Base-by-base conservation (phyloP, 2,797 vertebrate species). In the Vireo griseus region DNA sequence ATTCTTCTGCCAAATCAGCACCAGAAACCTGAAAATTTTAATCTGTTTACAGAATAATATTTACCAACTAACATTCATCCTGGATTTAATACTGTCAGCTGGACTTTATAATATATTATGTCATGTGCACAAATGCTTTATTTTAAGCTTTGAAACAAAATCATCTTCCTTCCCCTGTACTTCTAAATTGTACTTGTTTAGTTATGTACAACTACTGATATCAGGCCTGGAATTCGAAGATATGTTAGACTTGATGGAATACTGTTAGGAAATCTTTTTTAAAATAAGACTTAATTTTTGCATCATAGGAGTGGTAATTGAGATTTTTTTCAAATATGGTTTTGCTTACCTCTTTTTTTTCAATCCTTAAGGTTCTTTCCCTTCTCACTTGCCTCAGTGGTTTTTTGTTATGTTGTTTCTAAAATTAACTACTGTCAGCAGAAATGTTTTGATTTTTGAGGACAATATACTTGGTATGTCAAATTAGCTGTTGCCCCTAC, bases 111-210 rank as follows among this genome's bases (percentile, higher is more conserved):
- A 66, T 67, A 17, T 22, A 16, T 76, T 75, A 54, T 11, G 5
- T 35, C 26, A 40, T 29, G 35, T 83, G n/a, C 20, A 82, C 24
- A 78, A 83, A 59, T 69, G 20, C 12, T 71, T 55, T 73, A 66
- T 75, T 86, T 86, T 65, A 58, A 78, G 54, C 44, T 86, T 86
- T 91, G 73, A 63, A 87, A 91, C 22, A 94, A 87, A 87, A 58
- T 72, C 10, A 31, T 33, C 9, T 77, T 87, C 16, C 28, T 80
- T 74, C 18, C 74, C 19, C 31, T 59, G 13, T 51, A 58, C 44
- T 89, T 87, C 9, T 28, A 16, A 68, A 54, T 94, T 90, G 86
- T 26, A 63, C 9, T 82, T 91, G 15, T 50, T 78, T 51, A 90
- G 47, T 31, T 75, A 42, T 20, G 16, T 47, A 17, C 40, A 35